phyloP scores from a whole-genome alignment of 23 tunicate species.

The Oikopleura vanhoeffeni region DNA sequence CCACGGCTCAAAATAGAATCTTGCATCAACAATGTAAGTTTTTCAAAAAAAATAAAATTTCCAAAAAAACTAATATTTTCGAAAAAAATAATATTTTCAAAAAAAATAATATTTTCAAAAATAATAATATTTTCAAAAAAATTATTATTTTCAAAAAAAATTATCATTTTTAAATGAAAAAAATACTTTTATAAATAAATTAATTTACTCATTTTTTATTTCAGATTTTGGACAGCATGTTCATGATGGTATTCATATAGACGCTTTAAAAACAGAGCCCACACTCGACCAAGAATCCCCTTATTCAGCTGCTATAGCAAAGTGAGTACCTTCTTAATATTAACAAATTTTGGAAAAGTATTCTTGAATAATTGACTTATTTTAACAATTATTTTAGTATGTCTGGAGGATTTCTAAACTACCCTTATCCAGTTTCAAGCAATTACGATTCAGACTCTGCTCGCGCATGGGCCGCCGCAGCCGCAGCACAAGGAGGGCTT shows the following conservation, averaged over 20 bases:
- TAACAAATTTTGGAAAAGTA: too few species aligned
- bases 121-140: neutral
- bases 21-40: constrained; percentile 12
- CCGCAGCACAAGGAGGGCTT: neutral
- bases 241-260: neutral
- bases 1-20: constrained; percentile 1
- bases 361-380: neutral
- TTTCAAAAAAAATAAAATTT: neutral
- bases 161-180: neutral
- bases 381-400: neutral
- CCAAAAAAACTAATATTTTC: neutral
- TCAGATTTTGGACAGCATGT: neutral
- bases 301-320: neutral
- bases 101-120: neutral
- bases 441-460: neutral
- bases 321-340: neutral
- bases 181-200: neutral
- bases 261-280: neutral
- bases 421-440: neutral
- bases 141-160: neutral
- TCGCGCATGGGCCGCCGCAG: constrained; percentile 10
- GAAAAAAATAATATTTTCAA: neutral
- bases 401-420: neutral
- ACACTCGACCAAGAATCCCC: neutral
- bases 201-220: neutral